These are phyloP conservation scores for Chloebia gouldiae DNA, from an alignment of 2,113 vertebrate species.

Conservation along the genomic window DNA sequence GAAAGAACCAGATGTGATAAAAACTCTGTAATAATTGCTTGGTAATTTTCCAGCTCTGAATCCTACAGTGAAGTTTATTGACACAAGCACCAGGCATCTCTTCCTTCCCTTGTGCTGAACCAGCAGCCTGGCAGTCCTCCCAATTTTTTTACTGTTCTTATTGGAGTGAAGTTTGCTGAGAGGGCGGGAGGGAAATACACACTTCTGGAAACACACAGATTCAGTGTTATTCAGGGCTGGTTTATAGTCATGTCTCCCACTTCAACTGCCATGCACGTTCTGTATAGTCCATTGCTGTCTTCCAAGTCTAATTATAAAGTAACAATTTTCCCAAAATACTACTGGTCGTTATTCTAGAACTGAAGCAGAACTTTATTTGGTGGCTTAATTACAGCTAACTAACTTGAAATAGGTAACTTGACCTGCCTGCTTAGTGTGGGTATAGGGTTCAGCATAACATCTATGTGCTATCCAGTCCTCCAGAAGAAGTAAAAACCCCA, in stretches of 20 bases:
- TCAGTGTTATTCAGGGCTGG: not conserved
- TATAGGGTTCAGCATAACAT: not conserved
- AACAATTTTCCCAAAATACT: not conserved
- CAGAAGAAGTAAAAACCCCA: not conserved
- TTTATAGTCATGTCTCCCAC: not conserved
- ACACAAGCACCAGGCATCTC: slow-evolving; percentile 31
- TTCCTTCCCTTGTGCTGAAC: slow-evolving; percentile 50
- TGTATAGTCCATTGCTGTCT: not conserved
- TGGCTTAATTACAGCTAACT: not conserved
- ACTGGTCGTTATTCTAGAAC: not conserved
- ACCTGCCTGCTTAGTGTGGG: not conserved
- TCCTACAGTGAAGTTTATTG: slow-evolving; percentile 39
- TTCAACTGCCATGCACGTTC: not conserved
- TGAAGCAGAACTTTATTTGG: not conserved
- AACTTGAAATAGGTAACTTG: not conserved
- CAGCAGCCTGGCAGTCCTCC: slow-evolving; percentile 29
- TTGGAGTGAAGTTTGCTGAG: not conserved
- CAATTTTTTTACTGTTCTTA: not conserved
- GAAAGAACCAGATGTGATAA: slow-evolving; percentile 58
- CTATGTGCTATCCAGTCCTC: not conserved
- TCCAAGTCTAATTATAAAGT: not conserved
- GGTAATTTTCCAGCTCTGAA: slow-evolving; percentile 55
- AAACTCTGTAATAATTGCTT: slow-evolving; percentile 56
- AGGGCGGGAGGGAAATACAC: not conserved
- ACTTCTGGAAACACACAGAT: not conserved